phyloP scores from a whole-genome alignment of 2,797 vertebrate species.

The Brachyrhaphis roseni region DNA sequence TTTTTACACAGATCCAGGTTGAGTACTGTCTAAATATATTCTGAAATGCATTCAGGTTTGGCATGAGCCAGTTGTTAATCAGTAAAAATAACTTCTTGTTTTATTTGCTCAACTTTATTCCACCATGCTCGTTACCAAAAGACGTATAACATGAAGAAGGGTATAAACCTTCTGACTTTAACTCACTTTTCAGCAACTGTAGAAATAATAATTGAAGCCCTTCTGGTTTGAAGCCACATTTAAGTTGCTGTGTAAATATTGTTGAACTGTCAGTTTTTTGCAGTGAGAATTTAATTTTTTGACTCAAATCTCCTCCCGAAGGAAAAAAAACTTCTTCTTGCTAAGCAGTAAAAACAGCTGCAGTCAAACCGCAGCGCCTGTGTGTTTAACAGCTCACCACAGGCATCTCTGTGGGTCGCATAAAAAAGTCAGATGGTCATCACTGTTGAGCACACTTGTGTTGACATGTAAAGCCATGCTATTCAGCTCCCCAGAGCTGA shows the following conservation, averaged over 20 bases:
- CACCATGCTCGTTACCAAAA: too few species aligned
- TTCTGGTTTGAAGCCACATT: neutral
- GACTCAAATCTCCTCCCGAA: neutral
- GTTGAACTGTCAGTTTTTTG: neutral
- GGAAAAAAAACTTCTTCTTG: neutral
- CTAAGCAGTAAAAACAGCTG: neutral
- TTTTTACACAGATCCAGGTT: neutral
- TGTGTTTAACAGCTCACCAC: slow-evolving; percentile 5
- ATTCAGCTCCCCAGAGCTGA: neutral
- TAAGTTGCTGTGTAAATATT: neutral
- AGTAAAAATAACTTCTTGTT: too few species aligned
- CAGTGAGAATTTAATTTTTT: neutral
- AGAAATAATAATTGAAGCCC: neutral
- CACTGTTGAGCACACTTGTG: slow-evolving; percentile 2
- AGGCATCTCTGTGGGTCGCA: neutral
- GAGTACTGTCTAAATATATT: neutral
- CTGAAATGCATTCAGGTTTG: neutral
- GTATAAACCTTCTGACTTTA: neutral
- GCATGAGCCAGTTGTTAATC: neutral
- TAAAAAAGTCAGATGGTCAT: slow-evolving; percentile 15
- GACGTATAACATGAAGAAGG: too few species aligned
- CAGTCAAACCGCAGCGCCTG: neutral
- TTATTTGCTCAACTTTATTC: too few species aligned
- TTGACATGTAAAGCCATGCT: slow-evolving; percentile 10
- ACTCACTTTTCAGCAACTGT: neutral